A percentile compares a stretch with the other conserved stretches of the same genome.
Evolutionary conservation across 2,797 vertebrate species (phyloP).

Genomic region (Acanthiza pusilla): DNA sequence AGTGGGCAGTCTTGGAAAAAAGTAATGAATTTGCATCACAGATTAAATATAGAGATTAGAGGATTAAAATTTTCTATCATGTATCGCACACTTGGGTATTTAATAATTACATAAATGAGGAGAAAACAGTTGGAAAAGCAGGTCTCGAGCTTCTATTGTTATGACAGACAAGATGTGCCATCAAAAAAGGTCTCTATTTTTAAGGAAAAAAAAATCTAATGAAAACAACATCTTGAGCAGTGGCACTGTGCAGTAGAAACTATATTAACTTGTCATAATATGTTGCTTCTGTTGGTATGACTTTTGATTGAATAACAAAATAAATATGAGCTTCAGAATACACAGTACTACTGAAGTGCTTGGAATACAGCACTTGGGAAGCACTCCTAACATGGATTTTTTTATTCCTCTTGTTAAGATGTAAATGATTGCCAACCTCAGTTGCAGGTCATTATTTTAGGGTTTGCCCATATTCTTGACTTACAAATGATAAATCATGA

Average conservation of each 20-base stretch:
- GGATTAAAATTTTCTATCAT: neutral
- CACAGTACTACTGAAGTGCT: neutral
- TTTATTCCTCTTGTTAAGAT: neutral
- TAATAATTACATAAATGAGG: neutral
- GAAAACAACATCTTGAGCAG: conserved; percentile 4
- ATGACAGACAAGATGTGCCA: neutral
- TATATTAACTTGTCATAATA: conserved; percentile 20
- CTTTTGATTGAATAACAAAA: neutral
- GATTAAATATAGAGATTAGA: neutral
- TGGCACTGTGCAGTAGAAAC: neutral
- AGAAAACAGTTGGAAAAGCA: neutral
- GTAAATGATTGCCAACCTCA: neutral
- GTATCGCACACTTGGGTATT: neutral
- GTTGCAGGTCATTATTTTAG: neutral
- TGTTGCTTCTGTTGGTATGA: neutral
- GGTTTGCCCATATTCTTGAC: neutral
- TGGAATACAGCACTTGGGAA: neutral
- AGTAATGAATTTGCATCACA: neutral
- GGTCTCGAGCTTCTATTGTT: neutral
- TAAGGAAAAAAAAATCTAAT: neutral
- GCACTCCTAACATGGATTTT: neutral
- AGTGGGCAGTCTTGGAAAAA: neutral
- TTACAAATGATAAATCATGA: neutral
- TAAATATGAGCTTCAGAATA: neutral
- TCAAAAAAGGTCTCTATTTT: neutral